A percentile compares a stretch with the other conserved stretches of the same genome.
Evolutionary conservation across 2,113 vertebrate genomes (phyloP).

Genomic region (Crotalus tigris): DNA sequence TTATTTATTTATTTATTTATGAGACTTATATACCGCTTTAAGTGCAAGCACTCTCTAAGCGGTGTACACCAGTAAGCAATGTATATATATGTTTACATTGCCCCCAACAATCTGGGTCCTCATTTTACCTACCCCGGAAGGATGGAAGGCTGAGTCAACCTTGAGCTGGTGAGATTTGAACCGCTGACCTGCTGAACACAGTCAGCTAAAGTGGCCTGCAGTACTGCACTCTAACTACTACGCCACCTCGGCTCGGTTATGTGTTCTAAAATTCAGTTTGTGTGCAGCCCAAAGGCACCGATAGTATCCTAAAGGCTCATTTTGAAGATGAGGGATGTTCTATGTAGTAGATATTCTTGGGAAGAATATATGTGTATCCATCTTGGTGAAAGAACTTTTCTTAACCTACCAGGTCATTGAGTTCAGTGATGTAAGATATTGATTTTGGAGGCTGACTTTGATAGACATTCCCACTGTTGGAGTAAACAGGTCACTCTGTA

Average conservation of each 20-base stretch:
- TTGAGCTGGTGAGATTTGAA: too few relatives aligned
- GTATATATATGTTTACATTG: too few relatives aligned
- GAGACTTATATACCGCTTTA: too few relatives aligned
- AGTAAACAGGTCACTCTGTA: constrained; percentile 44
- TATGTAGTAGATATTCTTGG: background rate
- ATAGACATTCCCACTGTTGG: background rate
- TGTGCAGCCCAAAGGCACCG: background rate
- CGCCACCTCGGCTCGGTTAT: background rate
- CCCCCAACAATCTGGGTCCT: too few relatives aligned
- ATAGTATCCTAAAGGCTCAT: background rate
- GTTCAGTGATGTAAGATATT: constrained; percentile 35
- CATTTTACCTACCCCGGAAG: too few relatives aligned
- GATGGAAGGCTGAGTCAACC: too few relatives aligned
- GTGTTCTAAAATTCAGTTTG: background rate
- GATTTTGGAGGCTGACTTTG: constrained; percentile 46
- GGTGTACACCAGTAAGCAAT: too few relatives aligned
- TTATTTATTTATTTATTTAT: too few relatives aligned
- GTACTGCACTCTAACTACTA: too few relatives aligned
- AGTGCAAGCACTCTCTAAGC: too few relatives aligned
- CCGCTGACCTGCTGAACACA: too few relatives aligned
- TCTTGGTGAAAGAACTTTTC: constrained; percentile 13
- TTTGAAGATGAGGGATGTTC: background rate
- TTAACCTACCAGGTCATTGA: constrained; percentile 20
- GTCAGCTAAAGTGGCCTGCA: too few relatives aligned
- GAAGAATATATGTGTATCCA: background rate